Conservation (phyloP, 2,797 vertebrate genomes). For the Loris lydekkerianus region DNA sequence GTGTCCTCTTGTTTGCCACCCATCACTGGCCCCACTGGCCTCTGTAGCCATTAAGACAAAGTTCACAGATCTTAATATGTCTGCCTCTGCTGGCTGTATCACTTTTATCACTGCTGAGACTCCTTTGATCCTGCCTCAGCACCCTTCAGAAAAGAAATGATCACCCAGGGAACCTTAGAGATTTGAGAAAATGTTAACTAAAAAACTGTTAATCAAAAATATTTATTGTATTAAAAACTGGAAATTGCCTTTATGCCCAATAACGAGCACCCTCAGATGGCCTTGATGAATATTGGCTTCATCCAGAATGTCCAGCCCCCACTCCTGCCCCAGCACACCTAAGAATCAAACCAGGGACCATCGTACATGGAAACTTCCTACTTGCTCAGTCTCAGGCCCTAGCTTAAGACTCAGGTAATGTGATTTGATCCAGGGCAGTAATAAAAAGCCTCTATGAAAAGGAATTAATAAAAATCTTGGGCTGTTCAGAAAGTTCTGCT, state of each 20-base stretch:
- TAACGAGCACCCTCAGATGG: not conserved
- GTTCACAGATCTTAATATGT: not conserved
- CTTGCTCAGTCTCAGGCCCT: not conserved
- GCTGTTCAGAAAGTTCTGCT: not conserved
- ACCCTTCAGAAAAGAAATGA: not conserved
- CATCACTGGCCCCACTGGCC: not conserved
- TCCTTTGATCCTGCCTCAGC: not conserved
- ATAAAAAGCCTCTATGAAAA: not conserved
- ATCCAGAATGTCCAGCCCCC: not conserved
- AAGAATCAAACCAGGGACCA: not conserved
- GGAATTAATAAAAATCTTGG: not conserved
- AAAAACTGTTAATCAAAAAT: not conserved
- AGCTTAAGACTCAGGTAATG: not conserved
- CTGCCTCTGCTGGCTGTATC: not conserved
- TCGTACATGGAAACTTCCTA: fast-evolving
- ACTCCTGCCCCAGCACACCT: not conserved
- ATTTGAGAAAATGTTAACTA: not conserved
- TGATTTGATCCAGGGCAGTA: not conserved
- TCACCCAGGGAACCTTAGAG: not conserved
- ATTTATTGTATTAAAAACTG: not conserved
- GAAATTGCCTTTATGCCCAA: not conserved
- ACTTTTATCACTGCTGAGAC: not conserved
- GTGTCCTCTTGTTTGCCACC: not conserved
- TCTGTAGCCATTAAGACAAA: not conserved
- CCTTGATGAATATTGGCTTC: not conserved